Conservation (phyloP, 2,113 vertebrate genomes). For the Fregetta grallaria region DNA sequence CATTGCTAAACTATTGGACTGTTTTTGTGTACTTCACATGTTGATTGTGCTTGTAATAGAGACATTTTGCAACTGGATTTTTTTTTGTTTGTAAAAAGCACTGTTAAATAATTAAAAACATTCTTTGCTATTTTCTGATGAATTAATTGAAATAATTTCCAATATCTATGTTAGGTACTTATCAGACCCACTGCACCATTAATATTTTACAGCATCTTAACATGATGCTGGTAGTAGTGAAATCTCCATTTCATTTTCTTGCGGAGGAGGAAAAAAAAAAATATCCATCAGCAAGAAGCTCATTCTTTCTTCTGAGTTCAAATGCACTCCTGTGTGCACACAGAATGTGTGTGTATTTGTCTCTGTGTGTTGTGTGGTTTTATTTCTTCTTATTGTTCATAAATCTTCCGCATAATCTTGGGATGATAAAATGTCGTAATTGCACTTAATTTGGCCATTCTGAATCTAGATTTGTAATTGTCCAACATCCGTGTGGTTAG, state of each 20-base stretch:
- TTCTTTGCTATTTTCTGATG: conserved; percentile 44
- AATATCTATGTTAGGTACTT: conserved; percentile 40
- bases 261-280: background rate
- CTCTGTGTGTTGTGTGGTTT: background rate
- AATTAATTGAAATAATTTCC: conserved; percentile 54
- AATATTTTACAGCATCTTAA: conserved; percentile 71
- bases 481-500: background rate
- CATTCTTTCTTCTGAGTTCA: background rate
- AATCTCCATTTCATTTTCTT: conserved; percentile 48
- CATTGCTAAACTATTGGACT: conserved; percentile 24
- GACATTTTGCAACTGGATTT: conserved; percentile 21
- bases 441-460: background rate
- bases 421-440: background rate
- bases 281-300: background rate
- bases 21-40: conserved; percentile 46
- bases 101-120: conserved; percentile 67
- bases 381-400: background rate
- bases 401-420: background rate
- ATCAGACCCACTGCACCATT: conserved; percentile 29
- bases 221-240: conserved; percentile 24
- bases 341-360: background rate
- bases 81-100: conserved; percentile 47
- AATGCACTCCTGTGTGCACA: background rate
- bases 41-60: conserved; percentile 39
- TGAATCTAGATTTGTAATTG: conserved; percentile 10